Evolutionary conservation across 2,888 invertebrate species (phyloP).

Genomic region (Brenthis hecate): DNA sequence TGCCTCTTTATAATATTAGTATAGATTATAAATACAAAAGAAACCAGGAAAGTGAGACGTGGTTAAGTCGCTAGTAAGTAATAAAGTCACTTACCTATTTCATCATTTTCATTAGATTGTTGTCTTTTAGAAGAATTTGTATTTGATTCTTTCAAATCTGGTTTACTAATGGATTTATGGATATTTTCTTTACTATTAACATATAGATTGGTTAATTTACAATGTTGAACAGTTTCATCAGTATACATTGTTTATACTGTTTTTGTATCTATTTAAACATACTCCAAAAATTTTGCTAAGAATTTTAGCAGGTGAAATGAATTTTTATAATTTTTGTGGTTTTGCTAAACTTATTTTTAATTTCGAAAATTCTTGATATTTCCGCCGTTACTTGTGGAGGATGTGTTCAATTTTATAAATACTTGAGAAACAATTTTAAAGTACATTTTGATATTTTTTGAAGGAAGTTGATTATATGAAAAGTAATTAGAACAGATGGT

Average conservation of each 20-base stretch:
- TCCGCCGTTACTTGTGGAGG: neutral
- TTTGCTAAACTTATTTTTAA: neutral
- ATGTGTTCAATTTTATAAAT: conserved; percentile 13
- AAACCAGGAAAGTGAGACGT: too few relatives aligned
- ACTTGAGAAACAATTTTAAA: conserved; percentile 19
- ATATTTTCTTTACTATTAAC: too few relatives aligned
- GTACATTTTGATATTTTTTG: conserved; percentile 6
- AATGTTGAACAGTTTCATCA: neutral
- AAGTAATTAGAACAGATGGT: neutral
- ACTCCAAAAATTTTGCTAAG: neutral
- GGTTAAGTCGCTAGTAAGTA: too few relatives aligned
- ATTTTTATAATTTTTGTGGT: neutral
- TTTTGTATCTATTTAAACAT: neutral
- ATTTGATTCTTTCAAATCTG: conserved; percentile 6
- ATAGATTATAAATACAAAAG: too few relatives aligned
- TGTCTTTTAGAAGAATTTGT: neutral
- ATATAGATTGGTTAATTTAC: neutral
- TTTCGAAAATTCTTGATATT: conserved; percentile 5
- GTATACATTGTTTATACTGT: conserved; percentile 3
- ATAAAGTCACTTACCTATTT: neutral
- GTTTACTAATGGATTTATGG: neutral
- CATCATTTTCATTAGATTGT: neutral
- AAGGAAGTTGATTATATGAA: neutral
- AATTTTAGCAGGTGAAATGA: neutral
- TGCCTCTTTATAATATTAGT: too few relatives aligned